Evolutionary conservation across 2,797 vertebrate genomes (phyloP).

Genomic region (Anisognathus igniventris): DNA sequence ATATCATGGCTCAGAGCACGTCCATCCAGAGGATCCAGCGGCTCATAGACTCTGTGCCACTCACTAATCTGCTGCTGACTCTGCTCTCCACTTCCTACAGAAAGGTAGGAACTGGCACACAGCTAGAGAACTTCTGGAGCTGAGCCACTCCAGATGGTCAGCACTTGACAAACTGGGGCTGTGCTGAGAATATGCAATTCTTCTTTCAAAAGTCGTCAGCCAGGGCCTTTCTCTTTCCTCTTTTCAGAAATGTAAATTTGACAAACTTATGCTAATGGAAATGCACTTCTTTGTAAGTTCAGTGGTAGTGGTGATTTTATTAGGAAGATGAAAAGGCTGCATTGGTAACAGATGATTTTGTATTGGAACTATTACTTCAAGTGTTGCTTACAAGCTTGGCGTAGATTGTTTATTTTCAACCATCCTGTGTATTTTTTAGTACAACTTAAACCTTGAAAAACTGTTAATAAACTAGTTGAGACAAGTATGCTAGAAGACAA

Average conservation of each 20-base stretch:
- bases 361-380: not conserved
- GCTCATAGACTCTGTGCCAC: slow-evolving; percentile 93
- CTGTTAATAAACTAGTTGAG: not conserved
- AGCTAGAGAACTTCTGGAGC: not conserved
- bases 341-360: not conserved
- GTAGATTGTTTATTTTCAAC: not conserved
- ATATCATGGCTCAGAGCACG: slow-evolving; percentile 95
- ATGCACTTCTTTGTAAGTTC: not conserved
- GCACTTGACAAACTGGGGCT: not conserved
- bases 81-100: slow-evolving; percentile 95
- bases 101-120: slow-evolving; percentile 78
- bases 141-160: not conserved
- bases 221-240: not conserved
- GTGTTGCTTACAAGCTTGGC: not conserved
- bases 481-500: not conserved
- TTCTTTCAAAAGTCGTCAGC: not conserved
- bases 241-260: not conserved
- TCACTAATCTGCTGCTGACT: slow-evolving; percentile 93
- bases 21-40: slow-evolving; percentile 97
- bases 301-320: not conserved
- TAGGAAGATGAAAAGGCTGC: not conserved
- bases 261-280: not conserved
- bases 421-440: not conserved
- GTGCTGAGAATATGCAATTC: not conserved
- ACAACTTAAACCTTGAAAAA: not conserved